A percentile compares a stretch with the other conserved stretches of the same genome.
Evolutionary conservation across 37 sponge, comb jelly and placozoan species (phyloP).

Genomic region (Ianthella basta): DNA sequence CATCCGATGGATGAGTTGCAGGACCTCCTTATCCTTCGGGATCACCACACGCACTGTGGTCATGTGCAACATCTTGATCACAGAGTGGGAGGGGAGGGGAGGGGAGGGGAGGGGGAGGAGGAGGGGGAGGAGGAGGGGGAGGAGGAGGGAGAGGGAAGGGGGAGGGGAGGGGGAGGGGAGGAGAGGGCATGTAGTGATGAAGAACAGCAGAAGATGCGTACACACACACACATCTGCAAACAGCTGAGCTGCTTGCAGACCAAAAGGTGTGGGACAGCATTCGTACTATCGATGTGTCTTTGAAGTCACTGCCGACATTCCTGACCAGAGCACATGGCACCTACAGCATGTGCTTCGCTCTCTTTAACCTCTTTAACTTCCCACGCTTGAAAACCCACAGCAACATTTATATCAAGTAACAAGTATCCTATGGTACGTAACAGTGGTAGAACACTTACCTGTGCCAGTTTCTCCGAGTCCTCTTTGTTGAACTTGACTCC

Average conservation of each 20-base stretch:
- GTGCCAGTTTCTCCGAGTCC: constrained; percentile 28
- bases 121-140: not conserved
- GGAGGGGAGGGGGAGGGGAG: not conserved
- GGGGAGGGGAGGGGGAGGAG: not conserved
- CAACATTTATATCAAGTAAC: too few species aligned
- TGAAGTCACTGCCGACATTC: too few species aligned
- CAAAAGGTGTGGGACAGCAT: too few species aligned
- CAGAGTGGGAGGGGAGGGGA: not conserved
- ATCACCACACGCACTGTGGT: constrained; percentile 82
- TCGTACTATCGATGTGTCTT: too few species aligned
- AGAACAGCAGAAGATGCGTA: not conserved
- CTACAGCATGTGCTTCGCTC: too few species aligned
- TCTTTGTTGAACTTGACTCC: constrained; percentile 18
- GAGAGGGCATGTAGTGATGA: not conserved
- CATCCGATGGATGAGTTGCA: constrained; percentile 86
- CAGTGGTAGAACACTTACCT: constrained; percentile 34
- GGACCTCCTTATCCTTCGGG: constrained; percentile 80
- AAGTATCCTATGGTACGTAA: not conserved
- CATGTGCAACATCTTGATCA: constrained; percentile 71
- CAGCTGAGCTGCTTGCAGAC: not conserved
- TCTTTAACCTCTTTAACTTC: too few species aligned
- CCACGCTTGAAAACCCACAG: too few species aligned
- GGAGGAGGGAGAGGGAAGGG: not conserved
- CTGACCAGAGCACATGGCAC: too few species aligned
- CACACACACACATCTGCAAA: not conserved